Evolutionary conservation across 2,888 invertebrate genomes (phyloP), one percentile per base, ranked within the genome.

Genomic region (Melinaea menophilus): DNA sequence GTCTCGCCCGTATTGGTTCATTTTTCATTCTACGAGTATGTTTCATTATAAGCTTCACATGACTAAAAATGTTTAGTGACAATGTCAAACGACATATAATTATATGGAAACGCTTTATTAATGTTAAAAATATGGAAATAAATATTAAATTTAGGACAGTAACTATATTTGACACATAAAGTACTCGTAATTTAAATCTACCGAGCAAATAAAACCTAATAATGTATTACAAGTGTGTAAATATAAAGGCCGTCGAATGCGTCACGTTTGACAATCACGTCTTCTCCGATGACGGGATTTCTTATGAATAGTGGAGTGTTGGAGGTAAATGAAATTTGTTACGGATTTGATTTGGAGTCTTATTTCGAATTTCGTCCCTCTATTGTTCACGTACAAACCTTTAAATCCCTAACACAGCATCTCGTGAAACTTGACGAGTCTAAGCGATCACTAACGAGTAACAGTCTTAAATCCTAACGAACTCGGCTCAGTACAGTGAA

Each of bases 251-350:
- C 59, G 41, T 34, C 35, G 11, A 51, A 31, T 59, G 54, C 51
- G 35, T 63, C 63, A 59, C 45, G 59, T 56, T 63, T 59, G 63
- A 63, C 62, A 59, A 45, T 59, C 56, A 51, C 59, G 51, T 56
- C 45, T 47, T 62, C 56, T 9, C 31, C 12, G 51, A 51, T 51
- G 31, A 51, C 22, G 11, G 11, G 51, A 51, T 51, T 51, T 48
- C n/a, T 22, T 51, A 51, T 51, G 51, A 51, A 51, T 51, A 51
- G 51, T 51, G 31, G 51, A n/a, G 41, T 41, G 41, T 41, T 41
- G 9, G 41, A 7, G 2, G 37, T 22, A 51, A 51, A 51, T 51
- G 51, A 51, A 51, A 51, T 51, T 51, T 31, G 51, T 31, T 31
- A 51, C 9, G 51, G 22, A 11, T 51, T 51, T 31, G 51, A 31